Evolutionary conservation across 2,113 vertebrate species (phyloP), one percentile per base, ranked within the genome.

Genomic region (Galeopterus variegatus): DNA sequence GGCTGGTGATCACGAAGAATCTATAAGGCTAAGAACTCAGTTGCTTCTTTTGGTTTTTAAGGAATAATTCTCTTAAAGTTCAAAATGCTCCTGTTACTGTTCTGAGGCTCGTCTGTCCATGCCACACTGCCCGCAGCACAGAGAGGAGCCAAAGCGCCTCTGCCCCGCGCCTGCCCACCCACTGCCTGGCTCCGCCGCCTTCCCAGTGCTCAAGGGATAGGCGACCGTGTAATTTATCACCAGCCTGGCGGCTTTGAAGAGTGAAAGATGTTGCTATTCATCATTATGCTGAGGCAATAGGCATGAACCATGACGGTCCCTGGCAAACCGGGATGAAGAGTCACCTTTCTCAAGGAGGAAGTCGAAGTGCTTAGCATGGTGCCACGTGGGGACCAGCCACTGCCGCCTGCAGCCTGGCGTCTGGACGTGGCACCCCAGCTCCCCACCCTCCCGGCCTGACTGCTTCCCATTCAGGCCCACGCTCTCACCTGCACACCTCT

Each of bases 391-490:
- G 67, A 72, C 24, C 9, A 4, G 73, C 3, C 8, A 28, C 26
- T 5, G 48, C n/a, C 3, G 2, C 6, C 31, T 11, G 23, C 4
- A 15, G 12, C 36, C 62, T 58, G 24, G 9, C 31, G 21, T 90
- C 72, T 31, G 33, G 41, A 62, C 28, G 62, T 15, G 31, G 3
- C 0, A 0, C 5, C 6, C 31, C n/a, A n/a, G 41, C 18, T 77
- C 3, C n/a, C 64, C 8, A 21, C 14, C 64, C 6, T 45, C 7
- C 24, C 70, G 50, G 13, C 19, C 33, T 67, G 70, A 23, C 9
- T 52, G 64, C 73, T 54, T 83, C 73, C 54, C 3, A 10, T 65
- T 14, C 21, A 50, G 31, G 23, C 24, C 75, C 19, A 7, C 19
- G 9, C 45, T 58, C 21, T 62, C 19, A 17, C 11, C 62, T 50